Evolutionary conservation across 2,113 vertebrate genomes (phyloP), one percentile per base, ranked within the genome.

Genomic region (Chrysemys picta): DNA sequence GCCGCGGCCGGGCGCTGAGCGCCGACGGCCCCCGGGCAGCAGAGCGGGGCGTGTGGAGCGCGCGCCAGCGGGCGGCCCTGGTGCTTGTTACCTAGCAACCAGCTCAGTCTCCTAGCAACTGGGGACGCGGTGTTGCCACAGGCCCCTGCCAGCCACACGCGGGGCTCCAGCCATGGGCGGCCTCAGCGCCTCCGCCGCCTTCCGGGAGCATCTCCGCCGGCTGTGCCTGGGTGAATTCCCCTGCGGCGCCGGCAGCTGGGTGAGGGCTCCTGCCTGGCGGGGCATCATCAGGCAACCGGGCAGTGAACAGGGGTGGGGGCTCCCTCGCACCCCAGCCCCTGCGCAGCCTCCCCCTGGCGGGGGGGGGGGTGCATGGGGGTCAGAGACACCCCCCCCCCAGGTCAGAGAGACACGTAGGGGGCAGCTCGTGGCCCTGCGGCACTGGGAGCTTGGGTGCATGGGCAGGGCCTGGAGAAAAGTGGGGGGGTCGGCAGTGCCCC

Each of bases 201-300:
- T 99, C 6, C 65, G 90, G 87, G 90, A 98, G 82, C 97, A 98
- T 56, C 96, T 99, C 85, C 82, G 10, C 50, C 56, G 6, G n/a
- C 90, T 99, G 93, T 96, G 98, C 82, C 97, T 99, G 91, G 96
- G 22, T 19, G 98, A 98, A 50, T 99, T 99, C 92, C 99, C 99
- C 6, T 99, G 99, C 8, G 98, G 99, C 94, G 4, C 54, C 0
- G 99, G 99, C 85, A 98, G 98, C 97, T 99, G 99, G 99, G 99
- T 99, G 98, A 95, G 95, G 38, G 1, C 10, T 0, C 38, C 5
- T 6, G 42, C 10, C 25, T 17, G 7, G 52, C 52, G 45, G 38
- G 65, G 42, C 57, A 11, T 10, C 53, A 8, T 3, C 53, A 21
- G 53, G 53, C 52, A 17, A 19, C 17, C 52, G 52, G 16, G 3